Base-by-base conservation (phyloP, 2,113 vertebrate species). In the Corythaeola cristata region DNA sequence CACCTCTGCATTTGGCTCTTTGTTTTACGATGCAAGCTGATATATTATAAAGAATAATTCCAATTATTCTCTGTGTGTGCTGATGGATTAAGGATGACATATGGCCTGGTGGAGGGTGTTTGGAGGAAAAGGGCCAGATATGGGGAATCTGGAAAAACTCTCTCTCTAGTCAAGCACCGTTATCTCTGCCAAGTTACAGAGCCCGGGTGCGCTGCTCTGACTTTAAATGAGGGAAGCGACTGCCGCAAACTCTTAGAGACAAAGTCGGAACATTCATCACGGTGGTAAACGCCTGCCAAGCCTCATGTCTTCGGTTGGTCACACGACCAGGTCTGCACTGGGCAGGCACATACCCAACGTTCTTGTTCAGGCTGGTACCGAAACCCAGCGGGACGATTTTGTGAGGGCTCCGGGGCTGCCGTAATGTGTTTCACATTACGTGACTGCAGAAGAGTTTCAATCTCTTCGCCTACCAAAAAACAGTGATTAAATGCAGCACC, bases 351-450 rank as follows among this genome's bases (percentile, higher is more conserved):
- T 2, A 12, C 52, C 50, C 45, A 7, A 3, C 2, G 62, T 5
- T 23, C 19, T 3, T 11, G 8, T 2, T 33, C 55, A 8, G 8
- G 1, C 26, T 7, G 55, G 27, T 8, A 4, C 47, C 19, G 0
- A 12, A 2, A 19, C 10, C 52, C 27, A 2, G 22, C 2, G 1
- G 10, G 5, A 8, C 1, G 2, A 15, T 53, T 7, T 18, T 6
- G 1, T 6, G 14, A 9, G 79, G 5, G 27, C 27, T 28, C 30
- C 0, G 19, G 78, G 20, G 21, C 8, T 6, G 44, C 44, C 44
- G 33, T 6, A 9, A 8, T 0, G 0, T 2, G 0, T 22, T 44
- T 78, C 37, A n/a, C 11, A 0, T 4, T 11, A 2, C 2, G 1
- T 1, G 9, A 15, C 45, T 62, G n/a, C 41, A 30, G 45, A 17